Evolutionary conservation across 1,140 invertebrate genomes (phyloP).

Genomic region (Bathynomus jamesi): DNA sequence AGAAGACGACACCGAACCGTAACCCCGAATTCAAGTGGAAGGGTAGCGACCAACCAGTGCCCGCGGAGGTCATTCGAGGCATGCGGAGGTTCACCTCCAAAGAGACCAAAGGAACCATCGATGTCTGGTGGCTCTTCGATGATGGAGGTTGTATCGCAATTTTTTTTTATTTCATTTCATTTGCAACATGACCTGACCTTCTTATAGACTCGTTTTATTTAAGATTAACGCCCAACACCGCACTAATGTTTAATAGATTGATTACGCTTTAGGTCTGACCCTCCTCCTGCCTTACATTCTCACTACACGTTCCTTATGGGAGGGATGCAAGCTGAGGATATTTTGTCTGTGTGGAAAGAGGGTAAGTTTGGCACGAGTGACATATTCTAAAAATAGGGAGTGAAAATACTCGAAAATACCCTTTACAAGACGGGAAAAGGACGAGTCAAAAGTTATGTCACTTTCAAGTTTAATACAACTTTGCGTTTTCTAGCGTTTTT

Average conservation of each 20-base stretch:
- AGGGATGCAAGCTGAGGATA: not conserved
- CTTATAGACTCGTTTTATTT: not conserved
- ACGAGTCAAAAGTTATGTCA: no score
- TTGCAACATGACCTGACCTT: not conserved
- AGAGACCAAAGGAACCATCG: constrained; percentile 49
- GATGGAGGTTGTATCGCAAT: constrained; percentile 50
- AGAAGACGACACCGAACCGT: not conserved
- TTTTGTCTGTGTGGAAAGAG: not conserved
- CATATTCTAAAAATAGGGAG: no score
- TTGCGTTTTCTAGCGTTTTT: no score
- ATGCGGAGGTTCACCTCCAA: not conserved
- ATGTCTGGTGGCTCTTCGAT: constrained; percentile 60
- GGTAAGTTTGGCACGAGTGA: no score
- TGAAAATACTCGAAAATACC: no score
- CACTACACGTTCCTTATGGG: not conserved
- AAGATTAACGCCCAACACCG: no score
- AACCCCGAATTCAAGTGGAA: not conserved
- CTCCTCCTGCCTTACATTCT: not conserved
- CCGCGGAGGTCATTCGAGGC: not conserved
- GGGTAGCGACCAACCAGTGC: not conserved
- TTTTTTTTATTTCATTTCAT: not conserved
- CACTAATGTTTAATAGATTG: no score
- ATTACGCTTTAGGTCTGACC: not conserved
- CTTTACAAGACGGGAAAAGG: no score
- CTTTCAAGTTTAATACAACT: no score